A percentile compares a stretch with the other conserved stretches of the same genome.
Conservation (phyloP, 2,888 invertebrate genomes). For the Ashinkailepas kermadecensis region DNA sequence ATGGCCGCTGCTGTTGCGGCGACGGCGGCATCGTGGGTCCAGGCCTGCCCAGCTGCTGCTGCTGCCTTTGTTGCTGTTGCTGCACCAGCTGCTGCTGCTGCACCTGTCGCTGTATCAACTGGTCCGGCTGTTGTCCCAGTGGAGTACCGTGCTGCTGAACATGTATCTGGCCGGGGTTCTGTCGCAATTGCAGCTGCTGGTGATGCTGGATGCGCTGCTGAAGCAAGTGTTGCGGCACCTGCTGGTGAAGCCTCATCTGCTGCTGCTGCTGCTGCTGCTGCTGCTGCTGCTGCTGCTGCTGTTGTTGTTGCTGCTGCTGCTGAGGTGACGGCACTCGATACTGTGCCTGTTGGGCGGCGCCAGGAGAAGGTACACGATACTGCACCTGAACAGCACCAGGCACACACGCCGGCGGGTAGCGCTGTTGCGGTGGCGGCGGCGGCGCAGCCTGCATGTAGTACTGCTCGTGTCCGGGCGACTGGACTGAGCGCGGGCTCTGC, state of each 20-base stretch:
- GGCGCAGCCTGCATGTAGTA: background rate
- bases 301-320: too few relatives aligned
- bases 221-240: constrained; percentile 28
- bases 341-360: background rate
- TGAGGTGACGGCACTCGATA: constrained; percentile 15
- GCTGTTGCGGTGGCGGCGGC: background rate
- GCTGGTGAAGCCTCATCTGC: constrained; percentile 33
- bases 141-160: constrained; percentile 24
- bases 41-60: background rate
- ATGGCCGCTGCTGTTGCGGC: constrained; percentile 24
- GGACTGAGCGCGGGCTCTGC: constrained; percentile 12
- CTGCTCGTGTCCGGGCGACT: constrained; percentile 3
- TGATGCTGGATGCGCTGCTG: constrained; percentile 26
- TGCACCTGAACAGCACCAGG: background rate
- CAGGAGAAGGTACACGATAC: constrained; percentile 16
- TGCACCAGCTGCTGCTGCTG: constrained; percentile 26
- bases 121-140: constrained; percentile 23
- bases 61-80: constrained; percentile 26
- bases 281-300: constrained; percentile 33
- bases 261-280: constrained; percentile 35
- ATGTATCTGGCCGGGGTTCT: background rate
- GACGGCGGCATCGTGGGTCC: constrained; percentile 25
- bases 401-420: constrained; percentile 33
- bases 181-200: constrained; percentile 27
- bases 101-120: background rate